These are phyloP conservation scores for Phoenoteleia sp. DNA, from an alignment of 2,888 invertebrate species.

Conservation along the genomic window DNA sequence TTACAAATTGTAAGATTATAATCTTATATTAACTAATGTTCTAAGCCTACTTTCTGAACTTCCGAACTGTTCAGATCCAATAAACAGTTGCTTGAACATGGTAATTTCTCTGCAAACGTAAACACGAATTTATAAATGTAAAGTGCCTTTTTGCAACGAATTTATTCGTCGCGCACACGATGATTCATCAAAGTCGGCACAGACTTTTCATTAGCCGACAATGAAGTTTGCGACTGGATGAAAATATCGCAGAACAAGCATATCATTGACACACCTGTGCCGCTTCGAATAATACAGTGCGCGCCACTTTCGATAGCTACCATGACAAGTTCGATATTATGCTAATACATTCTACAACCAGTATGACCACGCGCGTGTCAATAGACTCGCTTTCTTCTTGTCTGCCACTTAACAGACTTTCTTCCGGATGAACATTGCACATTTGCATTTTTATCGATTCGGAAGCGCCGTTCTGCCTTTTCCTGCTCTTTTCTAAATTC, in stretches of 20 bases:
- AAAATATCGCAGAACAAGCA: constrained; percentile 69
- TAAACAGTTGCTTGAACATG: background rate
- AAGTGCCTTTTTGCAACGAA: background rate
- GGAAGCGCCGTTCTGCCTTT: background rate
- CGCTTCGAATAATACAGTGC: constrained; percentile 66
- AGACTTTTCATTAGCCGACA: constrained; percentile 63
- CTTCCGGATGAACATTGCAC: constrained; percentile 49
- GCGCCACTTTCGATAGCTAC: constrained; percentile 61
- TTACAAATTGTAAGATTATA: too few relatives aligned
- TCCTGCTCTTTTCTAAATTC: background rate
- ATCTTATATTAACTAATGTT: too few relatives aligned
- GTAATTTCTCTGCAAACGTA: background rate
- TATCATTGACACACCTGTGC: constrained; percentile 74
- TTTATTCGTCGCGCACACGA: constrained; percentile 6
- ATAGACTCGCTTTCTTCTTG: constrained; percentile 53
- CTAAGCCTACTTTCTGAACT: too few relatives aligned
- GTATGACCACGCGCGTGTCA: constrained; percentile 55
- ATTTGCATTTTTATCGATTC: constrained; percentile 46
- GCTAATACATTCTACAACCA: constrained; percentile 66
- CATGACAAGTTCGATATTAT: constrained; percentile 69
- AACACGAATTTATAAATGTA: constrained; percentile 27
- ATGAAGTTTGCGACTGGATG: constrained; percentile 55
- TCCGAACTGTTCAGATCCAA: background rate
- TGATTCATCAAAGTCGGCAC: constrained; percentile 68
- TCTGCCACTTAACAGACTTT: constrained; percentile 47